Conservation (phyloP, 2,797 vertebrate species). For the Phaenicophaeus curvirostris region DNA sequence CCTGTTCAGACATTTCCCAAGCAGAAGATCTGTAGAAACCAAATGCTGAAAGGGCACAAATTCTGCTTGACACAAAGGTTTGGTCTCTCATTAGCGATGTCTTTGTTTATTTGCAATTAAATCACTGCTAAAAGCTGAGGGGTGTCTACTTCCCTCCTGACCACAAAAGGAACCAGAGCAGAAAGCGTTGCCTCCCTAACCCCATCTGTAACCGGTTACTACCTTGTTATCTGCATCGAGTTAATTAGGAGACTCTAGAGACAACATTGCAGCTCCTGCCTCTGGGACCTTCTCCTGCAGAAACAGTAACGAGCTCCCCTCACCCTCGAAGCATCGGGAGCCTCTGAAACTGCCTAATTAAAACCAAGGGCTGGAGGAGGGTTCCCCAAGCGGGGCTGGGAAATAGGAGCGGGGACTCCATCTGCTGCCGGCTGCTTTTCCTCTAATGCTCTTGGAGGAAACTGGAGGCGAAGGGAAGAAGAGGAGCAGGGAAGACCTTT, state of each 20-base stretch:
- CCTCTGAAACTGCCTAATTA: neutral
- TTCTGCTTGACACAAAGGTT: neutral
- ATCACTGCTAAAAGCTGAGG: neutral
- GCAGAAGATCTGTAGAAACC: neutral
- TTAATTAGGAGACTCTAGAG: slow-evolving; percentile 16
- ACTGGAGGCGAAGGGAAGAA: neutral
- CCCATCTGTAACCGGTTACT: neutral
- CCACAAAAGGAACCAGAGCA: neutral
- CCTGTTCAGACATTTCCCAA: accelerated
- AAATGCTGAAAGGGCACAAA: neutral
- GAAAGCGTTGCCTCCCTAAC: neutral
- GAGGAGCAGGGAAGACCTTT: neutral
- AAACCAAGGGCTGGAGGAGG: neutral
- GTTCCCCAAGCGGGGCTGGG: neutral
- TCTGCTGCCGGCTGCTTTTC: neutral
- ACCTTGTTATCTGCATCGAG: neutral
- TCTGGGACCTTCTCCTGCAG: neutral
- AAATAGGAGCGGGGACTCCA: neutral
- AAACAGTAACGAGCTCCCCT: neutral
- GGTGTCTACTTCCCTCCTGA: neutral
- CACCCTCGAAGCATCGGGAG: too few relatives aligned
- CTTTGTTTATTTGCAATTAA: neutral
- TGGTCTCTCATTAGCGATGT: neutral
- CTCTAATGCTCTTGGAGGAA: accelerated
- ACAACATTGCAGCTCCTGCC: neutral